These are phyloP conservation scores for Sarotherodon lohbergeri DNA, from an alignment of 2,113 vertebrate species.

Conservation along the genomic window DNA sequence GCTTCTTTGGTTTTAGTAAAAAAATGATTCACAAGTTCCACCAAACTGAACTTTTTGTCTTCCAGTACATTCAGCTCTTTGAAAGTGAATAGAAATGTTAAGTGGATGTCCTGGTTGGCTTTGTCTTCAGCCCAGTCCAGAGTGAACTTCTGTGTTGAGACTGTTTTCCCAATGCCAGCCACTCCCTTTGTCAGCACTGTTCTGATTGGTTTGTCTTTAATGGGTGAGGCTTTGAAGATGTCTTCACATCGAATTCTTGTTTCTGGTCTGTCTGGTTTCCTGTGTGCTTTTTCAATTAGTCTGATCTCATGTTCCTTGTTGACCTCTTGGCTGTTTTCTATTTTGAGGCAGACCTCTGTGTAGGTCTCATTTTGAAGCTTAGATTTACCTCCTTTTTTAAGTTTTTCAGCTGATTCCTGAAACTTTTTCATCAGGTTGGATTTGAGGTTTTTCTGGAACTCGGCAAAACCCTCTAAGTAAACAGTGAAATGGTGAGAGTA, in stretches of 20 bases:
- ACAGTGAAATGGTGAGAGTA: background rate
- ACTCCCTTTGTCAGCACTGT: background rate
- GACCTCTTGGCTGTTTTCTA: background rate
- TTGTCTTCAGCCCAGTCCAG: background rate
- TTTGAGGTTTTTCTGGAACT: background rate
- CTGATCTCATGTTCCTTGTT: conserved; percentile 2
- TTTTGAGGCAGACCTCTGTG: background rate
- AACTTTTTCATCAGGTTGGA: background rate
- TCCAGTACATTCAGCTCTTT: background rate
- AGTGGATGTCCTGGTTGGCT: background rate
- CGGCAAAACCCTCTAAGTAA: background rate
- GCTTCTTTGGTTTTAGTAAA: background rate
- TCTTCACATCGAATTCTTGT: background rate
- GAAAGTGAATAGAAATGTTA: background rate
- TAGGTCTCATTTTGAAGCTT: background rate
- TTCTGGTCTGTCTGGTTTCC: background rate
- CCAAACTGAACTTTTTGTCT: background rate
- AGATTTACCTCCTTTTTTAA: background rate
- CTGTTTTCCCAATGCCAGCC: background rate
- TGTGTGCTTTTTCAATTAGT: background rate
- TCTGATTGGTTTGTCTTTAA: background rate
- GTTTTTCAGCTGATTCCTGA: background rate
- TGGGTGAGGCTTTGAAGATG: background rate
- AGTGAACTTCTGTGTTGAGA: background rate
- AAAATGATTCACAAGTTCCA: background rate